A percentile compares a stretch with the other conserved stretches of the same genome.
These are phyloP conservation scores for Lomographa bimaculata DNA, from an alignment of 2,888 invertebrate genomes.

Conservation along the genomic window DNA sequence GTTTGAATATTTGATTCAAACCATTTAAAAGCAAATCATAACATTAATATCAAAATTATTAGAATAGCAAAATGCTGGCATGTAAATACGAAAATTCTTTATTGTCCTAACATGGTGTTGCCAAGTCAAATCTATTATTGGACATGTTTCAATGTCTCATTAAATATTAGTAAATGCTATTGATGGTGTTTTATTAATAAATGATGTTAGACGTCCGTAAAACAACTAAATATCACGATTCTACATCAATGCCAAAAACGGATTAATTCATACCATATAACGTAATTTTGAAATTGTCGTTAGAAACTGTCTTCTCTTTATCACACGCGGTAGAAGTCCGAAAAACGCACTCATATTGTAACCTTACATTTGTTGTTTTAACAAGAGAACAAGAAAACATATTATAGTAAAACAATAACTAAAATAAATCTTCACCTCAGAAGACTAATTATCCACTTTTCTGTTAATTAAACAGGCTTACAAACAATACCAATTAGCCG, in stretches of 20 bases:
- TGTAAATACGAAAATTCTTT: too few species aligned
- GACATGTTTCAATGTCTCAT: background rate
- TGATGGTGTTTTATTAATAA: too few species aligned
- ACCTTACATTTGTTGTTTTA: slow-evolving; percentile 11
- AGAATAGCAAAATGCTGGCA: too few species aligned
- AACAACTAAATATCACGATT: slow-evolving; percentile 1
- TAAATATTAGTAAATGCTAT: too few species aligned
- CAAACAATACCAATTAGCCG: too few species aligned
- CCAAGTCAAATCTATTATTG: too few species aligned
- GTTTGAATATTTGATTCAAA: too few species aligned
- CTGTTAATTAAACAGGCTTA: background rate
- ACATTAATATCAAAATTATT: too few species aligned
- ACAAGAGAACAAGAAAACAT: background rate
- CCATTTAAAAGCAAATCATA: too few species aligned
- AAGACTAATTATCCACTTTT: slow-evolving; percentile 13
- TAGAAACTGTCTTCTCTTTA: slow-evolving; percentile 48
- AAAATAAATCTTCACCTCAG: slow-evolving; percentile 21
- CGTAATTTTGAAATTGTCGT: slow-evolving; percentile 58
- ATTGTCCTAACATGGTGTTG: too few species aligned
- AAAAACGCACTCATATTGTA: slow-evolving; percentile 47
- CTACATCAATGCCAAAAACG: slow-evolving; percentile 4
- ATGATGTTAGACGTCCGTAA: too few species aligned
- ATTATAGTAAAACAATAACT: slow-evolving; percentile 10
- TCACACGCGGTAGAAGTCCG: slow-evolving; percentile 51
- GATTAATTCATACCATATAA: slow-evolving; percentile 55